Conservation (phyloP, 2,113 vertebrate genomes). For the Ivindomyrus marchei region DNA sequence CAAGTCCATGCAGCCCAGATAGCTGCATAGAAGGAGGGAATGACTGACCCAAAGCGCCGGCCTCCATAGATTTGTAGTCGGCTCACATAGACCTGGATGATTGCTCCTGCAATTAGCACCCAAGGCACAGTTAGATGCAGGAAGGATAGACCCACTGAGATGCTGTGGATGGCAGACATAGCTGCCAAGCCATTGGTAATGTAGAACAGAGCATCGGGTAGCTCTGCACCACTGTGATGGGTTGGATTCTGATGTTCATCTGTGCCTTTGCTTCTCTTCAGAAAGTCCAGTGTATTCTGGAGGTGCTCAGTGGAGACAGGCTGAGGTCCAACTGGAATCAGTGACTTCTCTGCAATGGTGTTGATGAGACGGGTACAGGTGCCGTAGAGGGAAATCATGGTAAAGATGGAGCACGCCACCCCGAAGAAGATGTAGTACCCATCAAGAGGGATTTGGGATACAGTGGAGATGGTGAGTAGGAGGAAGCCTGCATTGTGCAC, state of each 20-base stretch:
- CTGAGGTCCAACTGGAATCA: conserved; percentile 69
- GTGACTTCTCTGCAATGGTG: conserved; percentile 75
- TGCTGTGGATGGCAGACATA: conserved; percentile 61
- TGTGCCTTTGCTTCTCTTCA: not conserved
- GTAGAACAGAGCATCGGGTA: conserved; percentile 74
- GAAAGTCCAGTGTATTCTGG: conserved; percentile 35
- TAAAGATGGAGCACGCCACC: conserved; percentile 65
- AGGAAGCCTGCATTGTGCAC: conserved; percentile 68
- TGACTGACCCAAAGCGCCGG: conserved; percentile 63
- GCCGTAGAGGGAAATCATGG: conserved; percentile 60
- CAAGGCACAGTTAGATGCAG: conserved; percentile 66
- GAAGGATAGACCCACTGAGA: conserved; percentile 23
- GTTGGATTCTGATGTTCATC: not conserved
- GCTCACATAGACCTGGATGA: conserved; percentile 70
- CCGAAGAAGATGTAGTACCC: conserved; percentile 67
- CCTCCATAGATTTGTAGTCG: conserved; percentile 66
- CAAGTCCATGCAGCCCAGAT: conserved; percentile 80
- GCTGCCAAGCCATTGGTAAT: conserved; percentile 73
- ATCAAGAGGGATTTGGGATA: conserved; percentile 67
- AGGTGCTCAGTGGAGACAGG: conserved; percentile 56
- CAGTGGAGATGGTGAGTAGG: conserved; percentile 61
- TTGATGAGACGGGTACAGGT: conserved; percentile 75
- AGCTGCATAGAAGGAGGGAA: conserved; percentile 67
- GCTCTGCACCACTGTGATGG: conserved; percentile 28
- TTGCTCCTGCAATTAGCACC: conserved; percentile 71